phyloP scores from a whole-genome alignment of 2,888 invertebrate species.

The Monoplex corrugatus region DNA sequence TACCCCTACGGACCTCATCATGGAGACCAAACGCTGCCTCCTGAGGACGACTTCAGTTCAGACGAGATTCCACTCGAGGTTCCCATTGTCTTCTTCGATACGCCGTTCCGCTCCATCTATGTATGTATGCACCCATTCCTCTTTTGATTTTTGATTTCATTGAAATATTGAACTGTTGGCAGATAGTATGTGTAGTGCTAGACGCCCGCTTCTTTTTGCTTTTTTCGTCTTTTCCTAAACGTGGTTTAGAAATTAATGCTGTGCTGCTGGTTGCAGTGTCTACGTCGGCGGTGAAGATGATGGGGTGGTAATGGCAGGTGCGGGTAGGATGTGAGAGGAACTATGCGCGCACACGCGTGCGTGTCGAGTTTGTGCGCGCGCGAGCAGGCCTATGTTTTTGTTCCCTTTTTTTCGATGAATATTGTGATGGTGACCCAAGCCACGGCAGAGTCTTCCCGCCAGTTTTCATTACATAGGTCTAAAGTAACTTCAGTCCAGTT shows the following conservation, averaged over 20 bases:
- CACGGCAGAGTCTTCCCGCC: too few relatives aligned
- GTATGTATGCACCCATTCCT: slow-evolving; percentile 86
- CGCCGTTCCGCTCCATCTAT: slow-evolving; percentile 88
- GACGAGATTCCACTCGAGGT: slow-evolving; percentile 86
- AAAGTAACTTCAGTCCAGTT: too few relatives aligned
- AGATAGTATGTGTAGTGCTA: not conserved
- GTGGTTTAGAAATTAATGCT: too few relatives aligned
- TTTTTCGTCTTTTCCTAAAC: not conserved
- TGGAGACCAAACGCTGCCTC: slow-evolving; percentile 84
- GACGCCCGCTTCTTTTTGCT: not conserved
- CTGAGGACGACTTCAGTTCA: slow-evolving; percentile 86
- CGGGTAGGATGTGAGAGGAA: not conserved
- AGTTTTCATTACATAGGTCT: too few relatives aligned
- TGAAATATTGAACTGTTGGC: not conserved
- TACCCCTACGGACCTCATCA: slow-evolving; percentile 84
- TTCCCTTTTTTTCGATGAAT: too few relatives aligned
- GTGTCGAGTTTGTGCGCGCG: too few relatives aligned
- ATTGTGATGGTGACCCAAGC: too few relatives aligned
- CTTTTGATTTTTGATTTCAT: not conserved
- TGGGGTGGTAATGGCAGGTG: not conserved
- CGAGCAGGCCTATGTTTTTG: too few relatives aligned
- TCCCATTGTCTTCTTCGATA: slow-evolving; percentile 91
- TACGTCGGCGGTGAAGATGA: too few relatives aligned
- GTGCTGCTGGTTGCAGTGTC: not conserved
- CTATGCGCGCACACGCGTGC: not conserved